Conservation (phyloP, 2,797 vertebrate genomes). For the Poeciliopsis turneri region DNA sequence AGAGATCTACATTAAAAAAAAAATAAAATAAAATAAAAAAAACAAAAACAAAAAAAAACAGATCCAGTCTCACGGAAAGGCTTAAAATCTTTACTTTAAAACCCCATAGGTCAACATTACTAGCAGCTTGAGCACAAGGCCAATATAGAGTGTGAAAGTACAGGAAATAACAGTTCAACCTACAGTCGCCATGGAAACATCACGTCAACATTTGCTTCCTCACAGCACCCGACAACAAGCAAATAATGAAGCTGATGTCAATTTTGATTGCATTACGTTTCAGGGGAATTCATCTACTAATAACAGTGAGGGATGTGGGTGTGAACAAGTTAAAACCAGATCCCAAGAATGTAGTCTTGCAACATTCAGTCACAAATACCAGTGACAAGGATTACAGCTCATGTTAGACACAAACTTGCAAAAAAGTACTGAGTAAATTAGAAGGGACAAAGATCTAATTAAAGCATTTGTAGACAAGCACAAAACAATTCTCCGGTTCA, state of each 20-base stretch:
- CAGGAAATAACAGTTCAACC: conserved; percentile 8
- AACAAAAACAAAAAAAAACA: background rate
- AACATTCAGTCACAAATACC: conserved; percentile 45
- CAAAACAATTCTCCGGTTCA: background rate
- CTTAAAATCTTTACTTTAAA: conserved; percentile 1
- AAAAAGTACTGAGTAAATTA: conserved; percentile 6
- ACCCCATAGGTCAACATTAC: conserved; percentile 13
- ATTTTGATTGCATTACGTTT: conserved; percentile 19
- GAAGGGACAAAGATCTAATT: background rate
- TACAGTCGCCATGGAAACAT: conserved; percentile 16
- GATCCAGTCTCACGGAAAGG: background rate
- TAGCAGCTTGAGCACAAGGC: background rate
- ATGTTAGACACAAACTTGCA: conserved; percentile 9
- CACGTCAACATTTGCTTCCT: conserved; percentile 15
- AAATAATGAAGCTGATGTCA: conserved; percentile 17
- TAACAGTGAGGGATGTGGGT: conserved; percentile 17
- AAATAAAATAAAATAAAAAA: background rate
- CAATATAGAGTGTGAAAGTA: conserved; percentile 4
- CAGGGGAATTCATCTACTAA: conserved; percentile 19
- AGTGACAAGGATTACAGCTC: conserved; percentile 11
- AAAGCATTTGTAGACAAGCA: background rate
- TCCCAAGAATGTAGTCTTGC: conserved; percentile 37
- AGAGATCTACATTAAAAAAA: background rate
- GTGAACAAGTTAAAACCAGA: conserved; percentile 42
- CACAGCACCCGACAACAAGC: conserved; percentile 10